phyloP scores from a whole-genome alignment of 2,113 vertebrate genomes.

The Pycnonotus jocosus region DNA sequence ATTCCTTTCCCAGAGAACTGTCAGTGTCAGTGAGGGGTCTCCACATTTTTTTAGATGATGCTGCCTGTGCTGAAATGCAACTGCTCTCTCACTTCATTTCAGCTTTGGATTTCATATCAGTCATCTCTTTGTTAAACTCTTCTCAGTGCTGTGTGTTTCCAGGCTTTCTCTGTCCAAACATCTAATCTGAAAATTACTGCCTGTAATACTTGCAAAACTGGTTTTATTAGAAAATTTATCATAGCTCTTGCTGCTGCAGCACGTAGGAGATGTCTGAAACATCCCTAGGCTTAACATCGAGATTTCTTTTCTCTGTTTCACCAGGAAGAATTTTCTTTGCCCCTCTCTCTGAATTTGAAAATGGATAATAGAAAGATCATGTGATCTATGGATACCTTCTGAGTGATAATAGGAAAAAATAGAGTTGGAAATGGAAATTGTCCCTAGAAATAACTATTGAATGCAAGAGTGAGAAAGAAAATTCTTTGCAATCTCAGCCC shows the following conservation, averaged over 20 bases:
- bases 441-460: background rate
- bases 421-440: background rate
- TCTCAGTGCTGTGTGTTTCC: background rate
- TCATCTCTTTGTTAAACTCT: background rate
- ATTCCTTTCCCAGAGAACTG: background rate
- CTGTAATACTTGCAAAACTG: background rate
- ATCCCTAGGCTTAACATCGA: background rate
- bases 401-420: background rate
- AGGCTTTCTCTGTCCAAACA: background rate
- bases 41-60: background rate
- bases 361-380: background rate
- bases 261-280: background rate
- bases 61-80: background rate
- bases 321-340: background rate
- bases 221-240: background rate
- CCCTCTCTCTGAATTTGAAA: background rate
- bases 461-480: background rate
- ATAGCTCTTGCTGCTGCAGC: background rate
- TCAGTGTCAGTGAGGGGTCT: background rate
- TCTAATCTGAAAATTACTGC: background rate
- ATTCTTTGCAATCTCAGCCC: background rate
- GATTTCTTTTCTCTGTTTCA: background rate
- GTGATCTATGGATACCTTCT: background rate
- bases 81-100: background rate
- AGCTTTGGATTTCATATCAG: background rate